phyloP scores from a whole-genome alignment of 1,140 invertebrate genomes.

The Riptortus pedestris region DNA sequence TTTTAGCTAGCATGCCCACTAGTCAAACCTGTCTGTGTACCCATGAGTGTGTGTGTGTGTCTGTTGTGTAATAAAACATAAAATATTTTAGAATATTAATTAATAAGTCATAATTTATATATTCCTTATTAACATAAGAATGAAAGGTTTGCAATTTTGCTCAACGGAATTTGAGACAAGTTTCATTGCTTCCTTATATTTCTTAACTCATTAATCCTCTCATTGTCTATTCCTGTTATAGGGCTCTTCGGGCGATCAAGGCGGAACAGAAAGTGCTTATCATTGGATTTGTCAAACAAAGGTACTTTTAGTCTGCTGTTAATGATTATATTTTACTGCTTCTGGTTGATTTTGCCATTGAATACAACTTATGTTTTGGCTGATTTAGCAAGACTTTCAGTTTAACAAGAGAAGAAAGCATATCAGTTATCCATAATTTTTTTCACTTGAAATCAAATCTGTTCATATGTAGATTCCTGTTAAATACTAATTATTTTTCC shows the following conservation, averaged over 20 bases:
- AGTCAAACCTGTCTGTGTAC: too few species aligned
- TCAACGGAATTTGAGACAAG: not conserved
- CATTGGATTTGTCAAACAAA: constrained; percentile 3
- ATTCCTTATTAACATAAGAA: not conserved
- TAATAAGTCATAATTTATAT: not conserved
- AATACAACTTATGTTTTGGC: too few species aligned
- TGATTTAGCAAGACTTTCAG: too few species aligned
- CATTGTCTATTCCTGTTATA: not conserved
- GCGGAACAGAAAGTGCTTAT: not conserved
- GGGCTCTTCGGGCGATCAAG: not conserved
- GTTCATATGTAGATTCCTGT: too few species aligned
- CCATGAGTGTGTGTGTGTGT: too few species aligned
- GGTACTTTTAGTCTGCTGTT: not conserved
- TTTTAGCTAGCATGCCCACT: too few species aligned
- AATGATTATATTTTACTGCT: not conserved
- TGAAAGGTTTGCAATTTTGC: not conserved
- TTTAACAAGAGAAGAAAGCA: too few species aligned
- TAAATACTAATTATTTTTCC: too few species aligned
- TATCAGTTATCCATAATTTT: too few species aligned
- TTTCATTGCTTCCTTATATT: not conserved
- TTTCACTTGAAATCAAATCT: too few species aligned
- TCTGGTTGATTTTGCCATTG: too few species aligned
- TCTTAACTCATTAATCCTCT: not conserved
- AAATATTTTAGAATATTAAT: not conserved
- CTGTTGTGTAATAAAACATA: not conserved